Evolutionary conservation across 2,113 vertebrate genomes (phyloP).

Genomic region (Nothobranchius kuhntae): DNA sequence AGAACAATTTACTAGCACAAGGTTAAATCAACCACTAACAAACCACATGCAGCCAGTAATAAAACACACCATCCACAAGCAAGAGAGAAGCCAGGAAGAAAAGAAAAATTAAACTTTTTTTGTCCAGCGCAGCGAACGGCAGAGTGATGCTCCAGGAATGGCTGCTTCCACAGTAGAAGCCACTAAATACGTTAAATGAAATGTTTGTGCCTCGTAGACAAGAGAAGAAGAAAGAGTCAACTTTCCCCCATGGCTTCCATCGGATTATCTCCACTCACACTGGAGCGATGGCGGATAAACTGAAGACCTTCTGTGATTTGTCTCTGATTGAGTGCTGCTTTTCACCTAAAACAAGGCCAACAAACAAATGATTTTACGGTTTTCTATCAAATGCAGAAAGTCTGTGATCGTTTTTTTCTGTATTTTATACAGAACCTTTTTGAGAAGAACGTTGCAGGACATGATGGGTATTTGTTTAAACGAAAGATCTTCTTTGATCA

Average conservation of each 20-base stretch:
- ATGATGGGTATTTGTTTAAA: too few relatives aligned
- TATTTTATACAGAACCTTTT: too few relatives aligned
- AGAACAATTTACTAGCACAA: too few relatives aligned
- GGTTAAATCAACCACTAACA: slow-evolving; percentile 24
- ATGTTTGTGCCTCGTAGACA: slow-evolving; percentile 35
- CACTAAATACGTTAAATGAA: slow-evolving; percentile 48
- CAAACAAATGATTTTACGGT: not conserved
- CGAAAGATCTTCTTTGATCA: too few relatives aligned
- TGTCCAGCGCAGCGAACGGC: slow-evolving; percentile 35
- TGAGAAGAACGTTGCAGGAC: too few relatives aligned
- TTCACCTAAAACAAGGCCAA: slow-evolving; percentile 4
- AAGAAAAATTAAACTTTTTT: slow-evolving; percentile 24
- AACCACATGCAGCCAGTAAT: slow-evolving; percentile 1
- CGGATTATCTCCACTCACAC: not conserved
- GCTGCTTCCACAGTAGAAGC: slow-evolving; percentile 26
- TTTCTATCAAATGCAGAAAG: too few relatives aligned
- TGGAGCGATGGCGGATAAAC: too few relatives aligned
- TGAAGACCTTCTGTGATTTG: not conserved
- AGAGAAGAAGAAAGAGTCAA: slow-evolving; percentile 11
- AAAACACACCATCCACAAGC: slow-evolving; percentile 18
- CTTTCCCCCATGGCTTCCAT: slow-evolving; percentile 10
- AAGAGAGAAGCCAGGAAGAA: not conserved
- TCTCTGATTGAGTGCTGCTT: not conserved
- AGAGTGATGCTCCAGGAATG: slow-evolving; percentile 26
- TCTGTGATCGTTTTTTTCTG: too few relatives aligned